Base-by-base conservation (phyloP, 2,888 invertebrate genomes). In the Ectobius pallidus region DNA sequence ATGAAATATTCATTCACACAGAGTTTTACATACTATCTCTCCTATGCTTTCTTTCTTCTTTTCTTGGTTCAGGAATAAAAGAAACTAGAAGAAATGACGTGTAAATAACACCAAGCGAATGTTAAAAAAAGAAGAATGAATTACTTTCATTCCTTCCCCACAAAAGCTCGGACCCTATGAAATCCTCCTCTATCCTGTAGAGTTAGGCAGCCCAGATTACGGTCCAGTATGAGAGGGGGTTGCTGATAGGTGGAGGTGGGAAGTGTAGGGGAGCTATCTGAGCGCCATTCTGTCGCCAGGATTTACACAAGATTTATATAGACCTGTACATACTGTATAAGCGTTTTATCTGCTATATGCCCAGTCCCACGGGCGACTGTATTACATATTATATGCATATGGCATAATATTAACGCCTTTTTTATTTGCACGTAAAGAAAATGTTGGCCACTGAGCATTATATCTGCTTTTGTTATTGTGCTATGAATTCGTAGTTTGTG, bases 221-320 rank as follows among this genome's bases (percentile, higher is more conserved):
- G 25, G 25, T 52, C 25, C 52, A 52, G 49, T 18, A 2, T 9
- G 49, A 3, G 18, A 49, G 52, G n/a, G 49, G 49, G 20, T 52
- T 18, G 49, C 16, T 52, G 52, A 52, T 52, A 52, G 25, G 52
- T 52, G 52, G 25, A 14, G 25, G n/a, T 22, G 7, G 49, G 52
- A 18, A 25, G 22, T n/a, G n/a, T 16, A 1, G 52, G 22, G 25
- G 25, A 25, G 0, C 1, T 25, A 52, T 52, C 52, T 52, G 52
- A 16, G 52, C 52, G 52, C 52, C 52, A 25, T 52, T 52, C 52
- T 52, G 52, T 39, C 63, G 34, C 39, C 63, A 32, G 63, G 39
- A 32, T 63, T 63, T 63, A 63, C 39, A 42, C 39, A 63, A 39
- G 63, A 63, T 63, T 63, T 63, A 63, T 39, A 18, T 18, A 16